Evolutionary conservation across 2,113 vertebrate genomes (phyloP).

Genomic region (Gopherus evgoodei): DNA sequence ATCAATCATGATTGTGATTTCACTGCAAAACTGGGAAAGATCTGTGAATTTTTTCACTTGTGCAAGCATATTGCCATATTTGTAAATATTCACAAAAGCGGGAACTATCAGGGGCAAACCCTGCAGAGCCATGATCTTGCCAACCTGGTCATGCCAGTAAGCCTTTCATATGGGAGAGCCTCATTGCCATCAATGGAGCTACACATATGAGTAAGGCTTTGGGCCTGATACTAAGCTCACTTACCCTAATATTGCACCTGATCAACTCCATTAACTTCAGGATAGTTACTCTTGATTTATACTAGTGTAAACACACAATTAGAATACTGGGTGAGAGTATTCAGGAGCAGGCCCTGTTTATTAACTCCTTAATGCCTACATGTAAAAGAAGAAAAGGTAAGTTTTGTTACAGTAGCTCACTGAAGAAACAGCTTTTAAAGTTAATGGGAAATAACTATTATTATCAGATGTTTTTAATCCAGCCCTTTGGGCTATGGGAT

Average conservation of each 20-base stretch:
- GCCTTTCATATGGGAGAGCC: neutral
- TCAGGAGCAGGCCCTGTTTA: neutral
- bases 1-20: neutral
- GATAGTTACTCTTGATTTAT: neutral
- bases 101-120: neutral
- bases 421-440: neutral
- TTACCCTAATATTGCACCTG: neutral
- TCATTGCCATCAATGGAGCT: neutral
- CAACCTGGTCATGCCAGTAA: neutral
- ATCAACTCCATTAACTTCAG: neutral
- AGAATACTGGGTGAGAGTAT: rapidly evolving
- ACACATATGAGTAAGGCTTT: neutral
- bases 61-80: neutral
- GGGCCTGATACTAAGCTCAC: neutral
- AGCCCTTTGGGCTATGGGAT: neutral
- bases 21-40: neutral
- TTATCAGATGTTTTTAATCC: rapidly evolving
- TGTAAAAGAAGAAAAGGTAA: neutral
- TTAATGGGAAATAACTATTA: rapidly evolving
- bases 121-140: rapidly evolving
- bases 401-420: rapidly evolving
- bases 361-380: rapidly evolving
- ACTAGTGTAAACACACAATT: neutral
- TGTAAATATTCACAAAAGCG: neutral
- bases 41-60: rapidly evolving